A percentile compares a stretch with the other conserved stretches of the same genome.
Conservation (phyloP, 2,797 vertebrate genomes). For the Anas bahamensis region DNA sequence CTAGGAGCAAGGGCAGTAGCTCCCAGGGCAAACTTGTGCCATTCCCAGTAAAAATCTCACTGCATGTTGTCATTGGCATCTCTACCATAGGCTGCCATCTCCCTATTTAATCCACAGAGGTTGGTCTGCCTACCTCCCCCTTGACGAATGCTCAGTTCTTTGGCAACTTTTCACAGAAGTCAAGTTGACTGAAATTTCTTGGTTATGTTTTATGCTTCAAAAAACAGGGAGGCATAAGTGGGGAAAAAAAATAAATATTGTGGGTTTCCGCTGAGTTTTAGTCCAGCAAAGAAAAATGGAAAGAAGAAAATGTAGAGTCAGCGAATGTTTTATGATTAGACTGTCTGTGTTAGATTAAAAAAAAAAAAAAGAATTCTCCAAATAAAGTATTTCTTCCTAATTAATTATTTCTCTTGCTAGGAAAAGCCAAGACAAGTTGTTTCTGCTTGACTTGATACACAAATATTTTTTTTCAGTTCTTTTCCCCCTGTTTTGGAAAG, state of each 20-base stretch:
- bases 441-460: slow-evolving; percentile 1
- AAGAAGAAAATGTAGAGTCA: background rate
- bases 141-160: background rate
- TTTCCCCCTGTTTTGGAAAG: background rate
- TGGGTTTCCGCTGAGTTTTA: background rate
- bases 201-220: background rate
- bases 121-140: background rate
- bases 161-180: background rate
- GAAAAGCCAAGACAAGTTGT: background rate
- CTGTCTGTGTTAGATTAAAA: background rate
- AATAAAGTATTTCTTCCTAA: background rate
- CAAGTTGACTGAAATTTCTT: background rate
- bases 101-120: background rate
- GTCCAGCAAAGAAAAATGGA: background rate
- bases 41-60: background rate
- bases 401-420: background rate
- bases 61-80: background rate
- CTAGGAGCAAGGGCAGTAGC: background rate
- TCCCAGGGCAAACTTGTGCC: background rate
- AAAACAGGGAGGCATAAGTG: background rate
- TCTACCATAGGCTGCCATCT: background rate
- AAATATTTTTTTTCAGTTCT: slow-evolving; percentile 31
- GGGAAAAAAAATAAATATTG: background rate
- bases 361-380: background rate
- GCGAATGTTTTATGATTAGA: background rate